phyloP scores from a whole-genome alignment of 1,140 invertebrate species.

The Tetragnatha versicolor region DNA sequence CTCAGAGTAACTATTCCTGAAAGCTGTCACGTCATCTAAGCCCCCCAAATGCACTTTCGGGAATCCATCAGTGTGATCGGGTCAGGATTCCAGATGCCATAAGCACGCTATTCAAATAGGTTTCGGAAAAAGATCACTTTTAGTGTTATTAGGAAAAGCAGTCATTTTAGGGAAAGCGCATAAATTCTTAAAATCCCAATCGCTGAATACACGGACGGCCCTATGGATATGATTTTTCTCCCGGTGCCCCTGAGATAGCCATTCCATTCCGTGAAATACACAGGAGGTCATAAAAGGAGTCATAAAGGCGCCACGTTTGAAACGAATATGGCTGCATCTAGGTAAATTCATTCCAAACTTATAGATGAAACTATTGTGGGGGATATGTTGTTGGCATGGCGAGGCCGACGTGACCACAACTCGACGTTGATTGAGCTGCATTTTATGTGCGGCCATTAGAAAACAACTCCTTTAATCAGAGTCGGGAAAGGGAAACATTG shows the following conservation, averaged over 20 bases:
- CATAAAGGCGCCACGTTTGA: slow-evolving; percentile 53
- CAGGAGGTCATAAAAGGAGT: slow-evolving; percentile 47
- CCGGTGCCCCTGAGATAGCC: slow-evolving; percentile 38
- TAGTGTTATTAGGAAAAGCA: slow-evolving; percentile 44
- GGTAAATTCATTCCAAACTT: slow-evolving; percentile 55
- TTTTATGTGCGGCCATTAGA: slow-evolving; percentile 48
- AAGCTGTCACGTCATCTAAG: slow-evolving; percentile 48
- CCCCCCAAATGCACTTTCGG: slow-evolving; percentile 33
- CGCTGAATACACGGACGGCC: slow-evolving; percentile 14
- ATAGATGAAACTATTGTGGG: slow-evolving; percentile 50
- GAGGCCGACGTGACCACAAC: slow-evolving; percentile 51
- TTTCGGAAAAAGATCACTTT: slow-evolving; percentile 10
- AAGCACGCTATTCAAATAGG: slow-evolving; percentile 45
- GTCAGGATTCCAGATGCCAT: slow-evolving; percentile 26
- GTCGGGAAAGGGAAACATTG: too few relatives aligned
- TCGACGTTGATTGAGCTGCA: slow-evolving; percentile 33
- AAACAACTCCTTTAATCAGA: too few relatives aligned
- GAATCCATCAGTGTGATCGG: slow-evolving; percentile 43
- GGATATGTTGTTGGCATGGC: neutral
- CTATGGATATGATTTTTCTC: slow-evolving; percentile 31
- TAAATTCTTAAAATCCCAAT: slow-evolving; percentile 53
- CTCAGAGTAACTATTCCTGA: slow-evolving; percentile 41
- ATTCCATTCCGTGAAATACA: slow-evolving; percentile 52
- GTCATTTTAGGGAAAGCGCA: slow-evolving; percentile 27
- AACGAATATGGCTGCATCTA: slow-evolving; percentile 39